phyloP scores from a whole-genome alignment of 2,797 vertebrate species.

The Spinus olivaceus region DNA sequence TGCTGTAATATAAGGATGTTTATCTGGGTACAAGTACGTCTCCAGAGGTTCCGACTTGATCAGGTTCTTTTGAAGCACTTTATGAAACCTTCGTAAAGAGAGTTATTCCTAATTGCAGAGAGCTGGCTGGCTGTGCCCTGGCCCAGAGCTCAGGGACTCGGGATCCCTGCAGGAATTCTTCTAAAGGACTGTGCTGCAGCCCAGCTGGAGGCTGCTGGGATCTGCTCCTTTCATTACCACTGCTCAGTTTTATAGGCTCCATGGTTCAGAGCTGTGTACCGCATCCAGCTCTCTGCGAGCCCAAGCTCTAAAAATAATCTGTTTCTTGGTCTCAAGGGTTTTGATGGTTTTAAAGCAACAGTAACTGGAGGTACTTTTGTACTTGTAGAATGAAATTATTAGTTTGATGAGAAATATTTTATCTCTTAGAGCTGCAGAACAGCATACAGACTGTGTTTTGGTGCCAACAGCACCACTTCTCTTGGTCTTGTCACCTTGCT shows the following conservation, averaged over 20 bases:
- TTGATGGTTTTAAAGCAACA: neutral
- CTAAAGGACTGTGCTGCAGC: no score
- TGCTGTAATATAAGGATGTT: rapidly evolving
- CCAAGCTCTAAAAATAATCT: neutral
- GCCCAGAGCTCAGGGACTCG: neutral
- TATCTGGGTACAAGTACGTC: neutral
- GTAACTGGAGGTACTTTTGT: neutral
- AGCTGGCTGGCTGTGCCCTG: neutral
- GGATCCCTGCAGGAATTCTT: rapidly evolving
- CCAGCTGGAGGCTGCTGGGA: neutral
- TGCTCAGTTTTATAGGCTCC: neutral
- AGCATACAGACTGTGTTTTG: neutral
- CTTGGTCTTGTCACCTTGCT: neutral
- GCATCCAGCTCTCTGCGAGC: neutral
- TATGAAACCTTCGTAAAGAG: rapidly evolving
- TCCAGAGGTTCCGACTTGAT: neutral
- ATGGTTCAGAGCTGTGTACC: rapidly evolving
- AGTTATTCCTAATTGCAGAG: rapidly evolving
- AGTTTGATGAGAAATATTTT: neutral
- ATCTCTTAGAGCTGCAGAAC: neutral
- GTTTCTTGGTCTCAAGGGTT: neutral
- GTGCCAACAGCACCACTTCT: neutral
- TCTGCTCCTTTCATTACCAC: neutral
- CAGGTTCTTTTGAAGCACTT: neutral
- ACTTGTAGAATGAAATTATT: neutral